Evolutionary conservation across 2,797 vertebrate species (phyloP), one percentile per base, ranked within the genome.

Genomic region (Falco rusticolus): DNA sequence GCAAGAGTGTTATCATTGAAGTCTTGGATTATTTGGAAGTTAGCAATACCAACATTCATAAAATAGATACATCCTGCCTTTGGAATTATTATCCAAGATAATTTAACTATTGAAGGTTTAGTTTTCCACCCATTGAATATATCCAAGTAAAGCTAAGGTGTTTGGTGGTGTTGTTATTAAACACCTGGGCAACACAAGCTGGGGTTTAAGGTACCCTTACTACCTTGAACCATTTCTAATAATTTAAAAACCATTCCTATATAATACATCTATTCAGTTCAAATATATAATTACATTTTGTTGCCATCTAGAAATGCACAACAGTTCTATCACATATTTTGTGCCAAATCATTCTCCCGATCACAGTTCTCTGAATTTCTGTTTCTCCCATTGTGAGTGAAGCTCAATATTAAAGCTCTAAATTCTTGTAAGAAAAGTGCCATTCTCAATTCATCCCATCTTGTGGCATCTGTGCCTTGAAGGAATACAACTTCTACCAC

Each of bases 211-310:
- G n/a, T 90, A 95, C 59, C 69, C 78, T 94, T 95, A 89, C 84
- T 88, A 56, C 80, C 41, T 74, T 85, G 82, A 94, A 92, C 21
- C 56, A 43, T 85, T 96, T 89, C 78, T 96, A 90, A 76, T 70
- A 91, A 80, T 87, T 91, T 91, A 89, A 89, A 91, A 97, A 86
- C 12, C 87, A 86, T 93, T 97, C 65, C 50, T 87, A 39, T 75
- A 41, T 68, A 87, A 71, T 90, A 77, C 48, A 76, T 93, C 79
- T 94, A 70, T 84, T 96, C 70, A 29, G 59, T 85, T 96, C 74
- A 92, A 68, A 96, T 94, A 83, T 87, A 86, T 94, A 89, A 83
- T 39, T 87, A 21, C 50, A 81, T 87, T 93, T 90, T 63, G 56
- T 61, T 88, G 53, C 31, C 50, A 41, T 66, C 82, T 95, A 75